Conservation (phyloP, 2,888 invertebrate genomes). For the Allolobophora icterica region DNA sequence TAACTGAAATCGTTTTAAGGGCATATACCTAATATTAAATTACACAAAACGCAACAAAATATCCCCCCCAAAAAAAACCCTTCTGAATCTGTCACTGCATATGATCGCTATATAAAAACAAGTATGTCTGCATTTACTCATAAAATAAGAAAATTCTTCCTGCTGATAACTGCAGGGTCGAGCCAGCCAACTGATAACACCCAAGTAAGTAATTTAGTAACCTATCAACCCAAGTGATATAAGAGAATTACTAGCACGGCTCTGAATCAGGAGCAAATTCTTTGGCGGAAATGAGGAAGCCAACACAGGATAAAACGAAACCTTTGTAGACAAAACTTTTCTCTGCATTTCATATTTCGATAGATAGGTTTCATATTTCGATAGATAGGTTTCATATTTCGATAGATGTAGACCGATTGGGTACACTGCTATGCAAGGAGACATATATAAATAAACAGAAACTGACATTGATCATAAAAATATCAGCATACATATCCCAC, state of each 20-base stretch:
- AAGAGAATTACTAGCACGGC: not conserved
- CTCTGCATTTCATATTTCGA: not conserved
- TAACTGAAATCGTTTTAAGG: too few relatives aligned
- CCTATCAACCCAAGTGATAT: not conserved
- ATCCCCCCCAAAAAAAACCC: too few relatives aligned
- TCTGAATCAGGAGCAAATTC: not conserved
- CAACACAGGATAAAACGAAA: not conserved
- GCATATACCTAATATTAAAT: too few relatives aligned
- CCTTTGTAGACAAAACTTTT: not conserved
- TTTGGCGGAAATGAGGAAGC: not conserved
- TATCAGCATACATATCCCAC: not conserved
- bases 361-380: not conserved
- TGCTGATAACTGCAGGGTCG: slow-evolving; percentile 4
- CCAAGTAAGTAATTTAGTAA: not conserved
- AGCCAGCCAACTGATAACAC: not conserved
- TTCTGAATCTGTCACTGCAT: too few relatives aligned
- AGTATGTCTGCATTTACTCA: not conserved
- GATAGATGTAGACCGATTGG: not conserved
- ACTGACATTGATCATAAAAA: not conserved
- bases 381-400: not conserved
- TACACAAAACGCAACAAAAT: too few relatives aligned
- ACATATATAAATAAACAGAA: not conserved
- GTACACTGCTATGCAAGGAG: not conserved
- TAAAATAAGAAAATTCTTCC: not conserved
- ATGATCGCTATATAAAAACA: too few relatives aligned